Evolutionary conservation across 2,888 invertebrate genomes (phyloP).

Genomic region (Agonopterix heracliana): DNA sequence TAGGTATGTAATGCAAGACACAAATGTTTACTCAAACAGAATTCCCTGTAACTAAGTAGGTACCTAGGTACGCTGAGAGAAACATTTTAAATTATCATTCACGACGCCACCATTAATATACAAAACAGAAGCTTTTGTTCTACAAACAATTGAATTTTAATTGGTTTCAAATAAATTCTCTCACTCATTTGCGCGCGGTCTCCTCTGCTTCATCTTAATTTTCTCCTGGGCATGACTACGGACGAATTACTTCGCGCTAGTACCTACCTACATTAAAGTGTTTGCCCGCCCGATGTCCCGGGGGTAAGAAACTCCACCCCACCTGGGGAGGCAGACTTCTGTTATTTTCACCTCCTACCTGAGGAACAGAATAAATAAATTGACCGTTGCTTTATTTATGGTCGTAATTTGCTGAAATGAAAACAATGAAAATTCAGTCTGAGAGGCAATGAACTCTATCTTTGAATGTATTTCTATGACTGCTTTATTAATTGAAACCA

Average conservation of each 20-base stretch:
- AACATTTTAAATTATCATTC: conserved; percentile 3
- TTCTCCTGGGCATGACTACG: conserved; percentile 23
- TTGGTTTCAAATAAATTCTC: conserved; percentile 2
- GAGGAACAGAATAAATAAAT: conserved; percentile 32
- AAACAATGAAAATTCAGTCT: not conserved
- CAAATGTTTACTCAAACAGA: not conserved
- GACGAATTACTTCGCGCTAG: conserved; percentile 33
- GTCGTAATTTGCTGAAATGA: conserved; percentile 10
- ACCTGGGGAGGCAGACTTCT: conserved; percentile 12
- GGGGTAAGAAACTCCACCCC: conserved; percentile 21
- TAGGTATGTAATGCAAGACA: too few relatives aligned
- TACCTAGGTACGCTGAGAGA: not conserved
- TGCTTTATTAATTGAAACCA: too few relatives aligned
- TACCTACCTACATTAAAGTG: conserved; percentile 35
- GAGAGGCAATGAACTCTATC: conserved; percentile 2
- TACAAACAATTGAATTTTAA: conserved; percentile 4
- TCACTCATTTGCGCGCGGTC: not conserved
- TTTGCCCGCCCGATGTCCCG: conserved; percentile 34
- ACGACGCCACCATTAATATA: not conserved
- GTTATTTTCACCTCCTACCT: conserved; percentile 28
- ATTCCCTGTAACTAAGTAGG: not conserved
- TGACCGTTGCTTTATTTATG: conserved; percentile 27
- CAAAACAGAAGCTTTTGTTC: not conserved
- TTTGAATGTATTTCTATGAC: not conserved
- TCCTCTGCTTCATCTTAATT: conserved; percentile 25